A percentile compares a stretch with the other conserved stretches of the same genome.
Evolutionary conservation across 2,113 vertebrate species (phyloP).

Genomic region (Anarrhichthys ocellatus): DNA sequence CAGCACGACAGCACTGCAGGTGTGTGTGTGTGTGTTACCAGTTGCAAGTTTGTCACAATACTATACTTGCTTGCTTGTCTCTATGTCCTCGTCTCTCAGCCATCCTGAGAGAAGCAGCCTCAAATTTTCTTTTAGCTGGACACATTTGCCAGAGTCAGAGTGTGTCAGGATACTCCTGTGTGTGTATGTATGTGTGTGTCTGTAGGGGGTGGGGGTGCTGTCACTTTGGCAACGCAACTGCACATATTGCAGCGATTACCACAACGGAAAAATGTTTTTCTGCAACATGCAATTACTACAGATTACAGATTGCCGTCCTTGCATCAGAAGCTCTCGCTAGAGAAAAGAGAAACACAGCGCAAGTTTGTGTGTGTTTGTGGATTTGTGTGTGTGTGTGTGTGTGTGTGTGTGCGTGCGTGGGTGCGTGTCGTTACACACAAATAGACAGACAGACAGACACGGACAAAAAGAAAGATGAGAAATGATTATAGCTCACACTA

Average conservation of each 20-base stretch:
- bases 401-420: constrained; percentile 43
- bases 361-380: constrained; percentile 63
- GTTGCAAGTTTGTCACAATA: constrained; percentile 27
- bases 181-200: constrained; percentile 51
- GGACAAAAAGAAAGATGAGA: constrained; percentile 83
- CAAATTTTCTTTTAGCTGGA: constrained; percentile 32
- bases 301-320: constrained; percentile 87
- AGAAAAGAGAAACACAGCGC: constrained; percentile 76
- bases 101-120: constrained; percentile 31
- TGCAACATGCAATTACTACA: constrained; percentile 89
- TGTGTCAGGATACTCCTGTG: constrained; percentile 57
- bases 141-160: constrained; percentile 62
- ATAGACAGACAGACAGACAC: constrained; percentile 68
- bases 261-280: constrained; percentile 89
- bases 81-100: constrained; percentile 28
- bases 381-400: constrained; percentile 22
- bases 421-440: constrained; percentile 68
- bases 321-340: constrained; percentile 83
- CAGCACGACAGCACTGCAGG: constrained; percentile 66
- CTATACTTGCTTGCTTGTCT: constrained; percentile 28
- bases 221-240: constrained; percentile 85
- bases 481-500: constrained; percentile 83
- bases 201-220: constrained; percentile 79
- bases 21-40: constrained; percentile 52
- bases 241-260: constrained; percentile 89